These are phyloP conservation scores for Tupiocoris notatus DNA, from an alignment of 2,888 invertebrate species.

Conservation along the genomic window DNA sequence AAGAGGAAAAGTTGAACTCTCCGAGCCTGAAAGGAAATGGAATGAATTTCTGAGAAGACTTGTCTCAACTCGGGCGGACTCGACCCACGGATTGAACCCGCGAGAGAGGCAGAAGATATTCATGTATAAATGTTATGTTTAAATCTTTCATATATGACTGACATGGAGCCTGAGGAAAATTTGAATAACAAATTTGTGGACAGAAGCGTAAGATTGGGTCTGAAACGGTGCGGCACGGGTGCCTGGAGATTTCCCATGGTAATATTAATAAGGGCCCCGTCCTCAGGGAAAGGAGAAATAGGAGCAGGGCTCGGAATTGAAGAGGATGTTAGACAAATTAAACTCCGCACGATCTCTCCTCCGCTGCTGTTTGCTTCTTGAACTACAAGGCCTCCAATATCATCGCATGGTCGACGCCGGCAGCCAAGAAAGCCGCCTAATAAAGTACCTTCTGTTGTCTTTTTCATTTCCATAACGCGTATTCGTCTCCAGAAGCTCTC, in stretches of 20 bases:
- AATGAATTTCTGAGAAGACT: not conserved
- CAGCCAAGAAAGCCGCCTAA: not conserved
- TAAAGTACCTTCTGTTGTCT: not conserved
- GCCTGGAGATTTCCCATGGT: conserved; percentile 41
- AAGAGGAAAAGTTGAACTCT: not conserved
- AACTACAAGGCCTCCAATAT: not conserved
- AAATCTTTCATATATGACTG: conserved; percentile 37
- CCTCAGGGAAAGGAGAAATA: not conserved
- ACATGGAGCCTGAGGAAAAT: conserved; percentile 21
- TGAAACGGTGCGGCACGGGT: not conserved
- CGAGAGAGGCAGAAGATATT: not conserved
- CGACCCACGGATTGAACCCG: not conserved
- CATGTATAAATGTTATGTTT: conserved; percentile 23
- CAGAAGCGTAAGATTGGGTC: conserved; percentile 39
- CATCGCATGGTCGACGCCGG: not conserved
- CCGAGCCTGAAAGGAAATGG: not conserved
- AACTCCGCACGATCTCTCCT: conserved; percentile 27
- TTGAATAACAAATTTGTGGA: conserved; percentile 39
- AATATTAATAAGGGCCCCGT: conserved; percentile 43
- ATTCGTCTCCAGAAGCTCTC: too few species aligned
- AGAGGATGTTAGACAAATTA: conserved; percentile 42
- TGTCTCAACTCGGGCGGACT: not conserved
- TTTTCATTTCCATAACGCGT: not conserved
- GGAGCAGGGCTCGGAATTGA: not conserved
- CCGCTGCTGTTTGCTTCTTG: not conserved